Base-by-base conservation (phyloP, 2,113 vertebrate species). In the Aleadryas rufinucha region DNA sequence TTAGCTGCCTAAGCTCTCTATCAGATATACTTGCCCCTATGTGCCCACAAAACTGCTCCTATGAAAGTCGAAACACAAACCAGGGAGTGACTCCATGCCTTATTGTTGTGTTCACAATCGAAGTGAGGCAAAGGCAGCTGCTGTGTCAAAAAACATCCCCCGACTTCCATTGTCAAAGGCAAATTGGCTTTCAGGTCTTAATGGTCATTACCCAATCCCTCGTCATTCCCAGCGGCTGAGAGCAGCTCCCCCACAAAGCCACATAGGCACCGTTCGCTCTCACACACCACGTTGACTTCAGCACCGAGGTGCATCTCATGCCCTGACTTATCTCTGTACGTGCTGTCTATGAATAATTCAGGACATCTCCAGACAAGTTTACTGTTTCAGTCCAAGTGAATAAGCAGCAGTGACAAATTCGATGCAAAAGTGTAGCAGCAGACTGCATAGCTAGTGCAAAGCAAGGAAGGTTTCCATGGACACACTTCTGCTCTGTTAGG, bases 341-440 rank as follows among this genome's bases (percentile, higher is more conserved):
- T 44, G 86, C 91, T 95, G 60, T 77, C 93, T 90, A 87, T 95
- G 95, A 98, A 98, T 86, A 95, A 97, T 97, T 95, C 94, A 90
- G 96, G 92, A 97, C 97, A 7, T 95, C 95, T 98, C 97, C 96
- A 97, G 97, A 97, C 97, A 97, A 39, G 97, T 97, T 97, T 89
- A 90, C 76, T 80, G 82, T 94, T 95, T 97, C 96, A 97, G 96
- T 97, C 92, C 94, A 97, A 98, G 96, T 90, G 97, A 97, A 97
- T 96, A 98, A 97, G 90, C 91, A 63, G 88, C 84, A 69, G 72
- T 79, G 97, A 86, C 93, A 96, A 95, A 96, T 92, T 74, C 69
- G 71, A 90, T 79, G 94, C 70, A 76, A 26, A 90, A 93, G 78
- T 95, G 92, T 93, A 94, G 91, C 95, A 96, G 88, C 94, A 84